Evolutionary conservation across 35 echinoderm and acorn worm species (phyloP), one percentile per base, ranked within the genome.

Genomic region (Nesometra sesokonis): DNA sequence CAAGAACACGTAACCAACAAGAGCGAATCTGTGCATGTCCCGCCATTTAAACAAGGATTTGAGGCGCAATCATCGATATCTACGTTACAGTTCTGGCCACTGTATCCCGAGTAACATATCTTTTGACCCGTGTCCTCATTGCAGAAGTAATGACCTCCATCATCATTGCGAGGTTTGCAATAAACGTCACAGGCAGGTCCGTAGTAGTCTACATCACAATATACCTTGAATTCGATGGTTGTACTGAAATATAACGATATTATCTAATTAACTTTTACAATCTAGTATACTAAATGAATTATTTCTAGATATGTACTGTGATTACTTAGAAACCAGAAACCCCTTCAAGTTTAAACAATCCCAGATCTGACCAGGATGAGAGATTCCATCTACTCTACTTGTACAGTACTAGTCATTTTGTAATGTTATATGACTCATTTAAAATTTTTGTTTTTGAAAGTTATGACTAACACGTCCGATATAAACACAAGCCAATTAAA

Each of bases 121-220:
- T 80, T 89, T 77, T 35, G 34, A 9, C 88, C 88, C 17, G 80
- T 89, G 19, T 77, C 34, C 0, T 39, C 17, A 67, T 89, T 76
- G 33, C 88, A 89, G 29, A 30, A 77, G 57, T 84, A 89, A 77
- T 89, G 88, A 31, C 82, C 88, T 34, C 36, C 78, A 15, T 33
- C 39, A 82, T 84, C 81, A 77, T 47, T 34, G 19, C 52, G 32
- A 0, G 88, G 80, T 37, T 0, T 11, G 46, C 88, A 89, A 33
- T 37, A 89, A 0, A 89, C 81, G 43, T 82, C 52, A 46, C 88
- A 89, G 0, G 31, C 52, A 0, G 43, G 21, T 35, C 57, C 67
- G 36, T 89, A 89, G 36, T 84, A 89, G 83, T 89, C 27, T 27
- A 32, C 36, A 85, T 77, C 82, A 30, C 88, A 89, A 29, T 84